These are phyloP conservation scores for Marisa cornuarietis DNA, from an alignment of 1,140 invertebrate species.

Conservation along the genomic window DNA sequence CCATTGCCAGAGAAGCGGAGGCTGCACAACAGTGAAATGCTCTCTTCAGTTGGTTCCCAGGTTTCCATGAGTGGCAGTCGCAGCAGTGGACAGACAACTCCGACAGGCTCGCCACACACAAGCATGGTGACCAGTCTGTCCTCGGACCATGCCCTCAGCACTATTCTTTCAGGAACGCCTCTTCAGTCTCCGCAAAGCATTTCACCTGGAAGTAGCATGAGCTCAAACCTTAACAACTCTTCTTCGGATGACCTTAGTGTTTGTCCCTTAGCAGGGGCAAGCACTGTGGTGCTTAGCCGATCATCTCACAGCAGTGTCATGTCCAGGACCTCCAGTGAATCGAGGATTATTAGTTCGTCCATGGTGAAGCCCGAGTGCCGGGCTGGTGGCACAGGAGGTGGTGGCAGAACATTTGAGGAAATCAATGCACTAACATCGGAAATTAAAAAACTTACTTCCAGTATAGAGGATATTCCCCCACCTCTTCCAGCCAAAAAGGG, in stretches of 20 bases:
- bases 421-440: conserved; percentile 58
- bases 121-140: conserved; percentile 6
- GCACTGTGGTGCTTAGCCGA: conserved; percentile 6
- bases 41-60: conserved; percentile 26
- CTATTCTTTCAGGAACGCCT: not conserved
- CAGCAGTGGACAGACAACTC: conserved; percentile 10
- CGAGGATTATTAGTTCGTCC: conserved; percentile 28
- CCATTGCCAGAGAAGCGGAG: conserved; percentile 52
- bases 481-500: conserved; percentile 81
- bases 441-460: conserved; percentile 57
- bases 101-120: not conserved
- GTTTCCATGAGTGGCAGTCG: conserved; percentile 14
- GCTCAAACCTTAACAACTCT: conserved; percentile 53
- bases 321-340: conserved; percentile 40
- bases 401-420: conserved; percentile 47
- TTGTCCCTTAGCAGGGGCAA: not conserved
- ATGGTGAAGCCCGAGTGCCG: conserved; percentile 31
- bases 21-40: conserved; percentile 37
- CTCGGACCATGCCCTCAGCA: not conserved
- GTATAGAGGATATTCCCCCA: conserved; percentile 66
- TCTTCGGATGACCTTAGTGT: conserved; percentile 10
- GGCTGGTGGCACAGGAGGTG: conserved; percentile 23
- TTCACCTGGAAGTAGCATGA: conserved; percentile 48
- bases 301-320: conserved; percentile 17
- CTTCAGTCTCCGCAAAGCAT: conserved; percentile 28